phyloP scores from a whole-genome alignment of 2,113 vertebrate genomes.

The Heteronetta atricapilla region DNA sequence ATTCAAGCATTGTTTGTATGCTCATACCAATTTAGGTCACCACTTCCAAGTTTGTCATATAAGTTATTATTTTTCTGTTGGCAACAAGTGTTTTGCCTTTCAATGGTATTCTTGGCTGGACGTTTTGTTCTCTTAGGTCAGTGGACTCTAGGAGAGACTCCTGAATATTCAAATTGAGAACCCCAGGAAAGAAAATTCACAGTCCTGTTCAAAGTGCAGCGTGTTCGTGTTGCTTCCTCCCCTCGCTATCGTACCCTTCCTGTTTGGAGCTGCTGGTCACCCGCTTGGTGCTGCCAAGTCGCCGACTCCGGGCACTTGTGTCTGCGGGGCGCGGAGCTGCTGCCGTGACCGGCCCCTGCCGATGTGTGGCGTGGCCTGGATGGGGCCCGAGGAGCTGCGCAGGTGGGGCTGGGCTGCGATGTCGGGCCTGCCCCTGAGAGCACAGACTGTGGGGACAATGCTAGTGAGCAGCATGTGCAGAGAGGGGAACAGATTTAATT shows the following conservation, averaged over 20 bases:
- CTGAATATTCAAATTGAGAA: neutral
- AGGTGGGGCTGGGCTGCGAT: fast-evolving
- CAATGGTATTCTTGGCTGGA: neutral
- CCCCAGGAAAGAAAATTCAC: neutral
- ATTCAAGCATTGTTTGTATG: neutral
- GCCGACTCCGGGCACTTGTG: fast-evolving
- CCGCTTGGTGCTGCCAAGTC: neutral
- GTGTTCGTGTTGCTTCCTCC: fast-evolving
- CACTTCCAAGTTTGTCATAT: neutral
- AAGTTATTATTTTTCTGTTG: neutral
- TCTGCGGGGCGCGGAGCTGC: fast-evolving
- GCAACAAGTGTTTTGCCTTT: neutral
- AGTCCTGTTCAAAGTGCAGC: fast-evolving
- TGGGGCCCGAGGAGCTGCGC: neutral
- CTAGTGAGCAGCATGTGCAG: fast-evolving
- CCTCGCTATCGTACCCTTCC: fast-evolving
- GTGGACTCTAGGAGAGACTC: neutral
- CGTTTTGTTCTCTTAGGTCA: neutral
- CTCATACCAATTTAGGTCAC: neutral
- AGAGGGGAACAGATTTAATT: neutral
- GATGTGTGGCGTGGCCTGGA: neutral
- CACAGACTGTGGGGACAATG: no score
- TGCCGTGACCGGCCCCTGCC: neutral
- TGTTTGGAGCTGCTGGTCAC: neutral
- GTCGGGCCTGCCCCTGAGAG: fast-evolving